Evolutionary conservation across 2,797 vertebrate genomes (phyloP).

Genomic region (Sciaenops ocellatus): DNA sequence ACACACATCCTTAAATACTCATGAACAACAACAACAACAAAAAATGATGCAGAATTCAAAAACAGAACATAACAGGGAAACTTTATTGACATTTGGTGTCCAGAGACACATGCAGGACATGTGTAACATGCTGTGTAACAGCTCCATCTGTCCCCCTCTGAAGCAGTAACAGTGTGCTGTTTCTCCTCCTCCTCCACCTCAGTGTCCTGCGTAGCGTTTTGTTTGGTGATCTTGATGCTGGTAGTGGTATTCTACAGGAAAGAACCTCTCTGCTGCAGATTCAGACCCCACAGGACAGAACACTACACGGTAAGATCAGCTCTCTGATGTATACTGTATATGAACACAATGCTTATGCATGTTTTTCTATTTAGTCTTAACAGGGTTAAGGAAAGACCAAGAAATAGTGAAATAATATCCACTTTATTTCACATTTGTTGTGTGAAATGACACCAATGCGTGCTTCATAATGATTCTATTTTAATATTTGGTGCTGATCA

Average conservation of each 20-base stretch:
- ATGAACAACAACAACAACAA: no score
- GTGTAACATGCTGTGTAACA: neutral
- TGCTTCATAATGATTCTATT: no score
- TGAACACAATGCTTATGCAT: no score
- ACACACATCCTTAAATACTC: neutral
- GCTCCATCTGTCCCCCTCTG: neutral
- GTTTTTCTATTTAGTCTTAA: neutral
- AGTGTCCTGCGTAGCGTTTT: conserved; percentile 75
- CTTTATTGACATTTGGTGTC: neutral
- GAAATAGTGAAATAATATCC: neutral
- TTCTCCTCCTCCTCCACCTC: conserved; percentile 5
- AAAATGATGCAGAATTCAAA: no score
- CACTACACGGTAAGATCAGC: conserved; percentile 65
- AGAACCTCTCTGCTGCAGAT: conserved; percentile 80
- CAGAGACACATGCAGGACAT: neutral
- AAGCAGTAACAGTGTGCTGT: neutral
- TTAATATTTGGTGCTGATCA: neutral
- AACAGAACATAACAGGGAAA: neutral
- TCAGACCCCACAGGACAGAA: conserved; percentile 68
- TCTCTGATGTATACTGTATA: neutral
- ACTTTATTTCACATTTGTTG: no score
- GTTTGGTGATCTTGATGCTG: conserved; percentile 76
- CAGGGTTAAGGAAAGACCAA: neutral
- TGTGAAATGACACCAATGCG: no score
- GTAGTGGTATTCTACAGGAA: conserved; percentile 77